Percentiles rank a stretch among this genome's conserved stretches.
Conservation (phyloP, 2,113 vertebrate species). For the Dromiciops gliroides region DNA sequence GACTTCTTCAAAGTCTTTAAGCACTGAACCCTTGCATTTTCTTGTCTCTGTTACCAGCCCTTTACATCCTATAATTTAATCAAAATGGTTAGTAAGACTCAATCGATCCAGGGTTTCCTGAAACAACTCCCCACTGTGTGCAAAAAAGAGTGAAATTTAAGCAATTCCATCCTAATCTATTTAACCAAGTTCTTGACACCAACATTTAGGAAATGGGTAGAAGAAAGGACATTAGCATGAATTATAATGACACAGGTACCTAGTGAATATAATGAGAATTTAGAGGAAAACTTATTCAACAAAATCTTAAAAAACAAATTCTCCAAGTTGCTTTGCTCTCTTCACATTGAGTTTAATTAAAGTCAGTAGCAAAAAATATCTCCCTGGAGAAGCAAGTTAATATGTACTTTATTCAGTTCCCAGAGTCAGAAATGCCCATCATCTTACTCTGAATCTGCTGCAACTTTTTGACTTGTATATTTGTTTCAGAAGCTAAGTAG, state of each 20-base stretch:
- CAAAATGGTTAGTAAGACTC: neutral
- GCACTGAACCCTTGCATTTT: no score
- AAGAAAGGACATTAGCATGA: neutral
- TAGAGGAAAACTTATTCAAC: slow-evolving; percentile 31
- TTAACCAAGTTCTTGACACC: neutral
- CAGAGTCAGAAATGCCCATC: neutral
- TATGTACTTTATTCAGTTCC: neutral
- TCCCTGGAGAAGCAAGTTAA: neutral
- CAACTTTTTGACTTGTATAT: neutral
- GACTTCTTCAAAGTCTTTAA: no score
- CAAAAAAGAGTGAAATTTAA: neutral
- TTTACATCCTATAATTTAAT: neutral
- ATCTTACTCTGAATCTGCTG: slow-evolving; percentile 24
- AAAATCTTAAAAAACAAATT: slow-evolving; percentile 32
- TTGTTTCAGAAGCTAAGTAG: neutral
- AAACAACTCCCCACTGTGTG: neutral
- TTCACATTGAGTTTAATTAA: slow-evolving; percentile 34
- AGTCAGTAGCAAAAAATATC: slow-evolving; percentile 23
- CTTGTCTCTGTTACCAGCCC: no score
- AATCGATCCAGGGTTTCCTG: neutral
- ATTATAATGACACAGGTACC: neutral
- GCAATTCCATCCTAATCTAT: neutral
- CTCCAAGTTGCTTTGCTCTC: slow-evolving; percentile 20
- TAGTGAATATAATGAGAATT: neutral
- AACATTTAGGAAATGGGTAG: neutral